These are phyloP conservation scores for Myotis pilosus DNA, from an alignment of 2,797 vertebrate genomes.

Conservation along the genomic window DNA sequence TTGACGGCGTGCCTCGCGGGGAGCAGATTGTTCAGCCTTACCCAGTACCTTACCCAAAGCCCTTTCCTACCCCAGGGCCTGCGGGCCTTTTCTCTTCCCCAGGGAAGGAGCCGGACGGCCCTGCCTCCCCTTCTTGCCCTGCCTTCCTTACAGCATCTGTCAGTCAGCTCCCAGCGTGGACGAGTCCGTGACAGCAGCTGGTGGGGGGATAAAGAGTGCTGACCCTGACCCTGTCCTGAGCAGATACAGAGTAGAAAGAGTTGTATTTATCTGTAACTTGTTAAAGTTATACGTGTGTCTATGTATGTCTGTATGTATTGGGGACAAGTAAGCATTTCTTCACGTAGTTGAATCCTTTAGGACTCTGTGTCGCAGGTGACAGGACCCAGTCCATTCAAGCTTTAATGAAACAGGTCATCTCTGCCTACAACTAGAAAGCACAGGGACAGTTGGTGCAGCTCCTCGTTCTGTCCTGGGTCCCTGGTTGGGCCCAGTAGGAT, in stretches of 20 bases:
- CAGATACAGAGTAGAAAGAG: not conserved
- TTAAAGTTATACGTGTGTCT: not conserved
- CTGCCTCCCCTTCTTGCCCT: not conserved
- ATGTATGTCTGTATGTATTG: not conserved
- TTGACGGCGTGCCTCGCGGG: accelerated
- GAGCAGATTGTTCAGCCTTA: not conserved
- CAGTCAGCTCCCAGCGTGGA: not conserved
- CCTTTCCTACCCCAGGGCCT: not conserved
- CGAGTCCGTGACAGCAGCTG: not conserved
- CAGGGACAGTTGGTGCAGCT: not conserved
- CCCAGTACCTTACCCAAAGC: not conserved
- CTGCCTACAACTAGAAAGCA: not conserved
- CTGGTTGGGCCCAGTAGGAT: accelerated
- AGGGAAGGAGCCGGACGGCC: not conserved
- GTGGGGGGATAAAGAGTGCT: not conserved
- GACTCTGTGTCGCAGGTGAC: not conserved
- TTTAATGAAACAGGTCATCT: not conserved
- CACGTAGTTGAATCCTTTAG: not conserved
- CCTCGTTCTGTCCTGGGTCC: not conserved
- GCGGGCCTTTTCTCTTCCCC: not conserved
- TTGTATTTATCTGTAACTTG: not conserved
- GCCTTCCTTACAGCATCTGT: not conserved
- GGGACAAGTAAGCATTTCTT: not conserved
- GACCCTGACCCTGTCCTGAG: not conserved
- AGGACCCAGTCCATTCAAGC: not conserved